These are phyloP conservation scores for Ceraclea dissimilis DNA, from an alignment of 2,888 invertebrate genomes.

Conservation along the genomic window DNA sequence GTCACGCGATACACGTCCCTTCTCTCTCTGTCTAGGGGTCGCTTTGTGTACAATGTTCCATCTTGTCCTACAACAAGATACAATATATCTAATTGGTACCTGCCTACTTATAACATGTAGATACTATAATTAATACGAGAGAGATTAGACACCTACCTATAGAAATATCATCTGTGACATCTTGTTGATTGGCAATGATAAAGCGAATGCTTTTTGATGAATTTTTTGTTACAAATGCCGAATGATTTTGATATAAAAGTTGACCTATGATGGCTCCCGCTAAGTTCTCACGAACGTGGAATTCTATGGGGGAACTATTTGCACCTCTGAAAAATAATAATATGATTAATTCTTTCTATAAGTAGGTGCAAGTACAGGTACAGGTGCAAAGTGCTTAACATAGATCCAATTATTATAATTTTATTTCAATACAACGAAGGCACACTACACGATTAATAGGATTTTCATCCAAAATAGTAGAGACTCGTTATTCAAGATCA, in stretches of 20 bases:
- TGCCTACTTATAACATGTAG: too few relatives aligned
- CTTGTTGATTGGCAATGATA: constrained; percentile 75
- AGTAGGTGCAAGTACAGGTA: neutral
- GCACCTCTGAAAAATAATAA: constrained; percentile 47
- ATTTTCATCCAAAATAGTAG: neutral
- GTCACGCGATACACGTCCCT: constrained; percentile 67
- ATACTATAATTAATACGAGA: neutral
- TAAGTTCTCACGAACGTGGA: constrained; percentile 69
- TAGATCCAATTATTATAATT: too few relatives aligned
- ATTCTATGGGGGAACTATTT: constrained; percentile 61
- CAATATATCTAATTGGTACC: too few relatives aligned
- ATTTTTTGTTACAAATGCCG: constrained; percentile 32
- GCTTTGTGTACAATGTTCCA: constrained; percentile 71
- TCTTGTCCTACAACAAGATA: constrained; percentile 44
- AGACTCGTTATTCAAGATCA: too few relatives aligned
- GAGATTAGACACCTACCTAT: constrained; percentile 47
- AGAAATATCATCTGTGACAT: constrained; percentile 69
- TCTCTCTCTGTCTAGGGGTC: constrained; percentile 69
- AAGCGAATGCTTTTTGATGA: constrained; percentile 54
- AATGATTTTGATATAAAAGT: constrained; percentile 53
- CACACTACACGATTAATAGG: too few relatives aligned
- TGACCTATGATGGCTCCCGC: constrained; percentile 67
- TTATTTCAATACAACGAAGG: too few relatives aligned
- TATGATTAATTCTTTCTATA: neutral
- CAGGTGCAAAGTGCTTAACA: too few relatives aligned